A percentile compares a stretch with the other conserved stretches of the same genome.
Conservation (phyloP, 2,888 invertebrate genomes). For the Protophormia terraenovae region DNA sequence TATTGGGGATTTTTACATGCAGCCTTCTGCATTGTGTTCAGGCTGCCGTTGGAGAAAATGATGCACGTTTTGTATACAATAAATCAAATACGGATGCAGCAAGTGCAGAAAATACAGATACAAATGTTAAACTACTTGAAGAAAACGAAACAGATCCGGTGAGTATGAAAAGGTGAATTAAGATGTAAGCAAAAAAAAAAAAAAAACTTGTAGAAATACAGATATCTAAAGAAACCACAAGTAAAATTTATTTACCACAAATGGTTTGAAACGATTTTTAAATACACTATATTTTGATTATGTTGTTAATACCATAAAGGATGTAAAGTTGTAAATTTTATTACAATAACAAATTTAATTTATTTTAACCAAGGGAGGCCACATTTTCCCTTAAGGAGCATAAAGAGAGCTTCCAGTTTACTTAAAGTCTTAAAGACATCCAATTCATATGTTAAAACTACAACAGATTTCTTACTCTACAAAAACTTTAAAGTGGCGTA, state of each 20-base stretch:
- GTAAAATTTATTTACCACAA: background rate
- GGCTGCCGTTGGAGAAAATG: slow-evolving; percentile 49
- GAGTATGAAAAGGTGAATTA: slow-evolving; percentile 61
- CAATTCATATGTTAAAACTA: too few species aligned
- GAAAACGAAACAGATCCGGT: slow-evolving; percentile 70
- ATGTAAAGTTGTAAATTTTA: too few species aligned
- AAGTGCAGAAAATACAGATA: slow-evolving; percentile 53
- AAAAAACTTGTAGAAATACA: background rate
- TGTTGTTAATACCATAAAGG: too few species aligned
- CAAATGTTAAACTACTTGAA: slow-evolving; percentile 66
- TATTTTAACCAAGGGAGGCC: too few species aligned
- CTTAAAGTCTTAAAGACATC: too few species aligned
- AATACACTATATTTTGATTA: background rate
- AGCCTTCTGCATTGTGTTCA: slow-evolving; percentile 51
- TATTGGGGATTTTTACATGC: slow-evolving; percentile 46
- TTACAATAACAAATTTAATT: too few species aligned
- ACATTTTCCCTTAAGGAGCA: too few species aligned
- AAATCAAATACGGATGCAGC: slow-evolving; percentile 58
- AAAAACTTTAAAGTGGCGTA: too few species aligned
- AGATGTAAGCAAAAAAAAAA: slow-evolving; percentile 9
- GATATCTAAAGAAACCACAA: background rate
- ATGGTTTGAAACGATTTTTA: too few species aligned
- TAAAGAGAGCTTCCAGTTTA: too few species aligned
- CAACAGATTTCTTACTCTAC: too few species aligned
- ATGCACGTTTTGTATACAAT: slow-evolving; percentile 62